Percentiles rank a stretch among this genome's conserved stretches.
Conservation (phyloP, 2,888 invertebrate genomes). For the Notocelia uddmanniana region DNA sequence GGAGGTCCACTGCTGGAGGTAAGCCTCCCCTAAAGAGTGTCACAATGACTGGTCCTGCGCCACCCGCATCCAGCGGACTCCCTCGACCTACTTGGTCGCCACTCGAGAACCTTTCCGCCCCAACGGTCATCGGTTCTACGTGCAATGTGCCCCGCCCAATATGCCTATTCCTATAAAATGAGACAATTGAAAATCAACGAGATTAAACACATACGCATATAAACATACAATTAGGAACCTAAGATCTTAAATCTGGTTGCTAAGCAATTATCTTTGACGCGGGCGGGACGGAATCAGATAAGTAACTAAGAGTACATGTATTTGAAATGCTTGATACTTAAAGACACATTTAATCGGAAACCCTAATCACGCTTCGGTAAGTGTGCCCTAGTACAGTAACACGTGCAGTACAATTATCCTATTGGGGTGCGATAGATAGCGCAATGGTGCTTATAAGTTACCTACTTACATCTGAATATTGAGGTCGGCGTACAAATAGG, state of each 20-base stretch:
- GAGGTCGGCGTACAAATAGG: constrained; percentile 73
- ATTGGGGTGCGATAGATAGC: constrained; percentile 27
- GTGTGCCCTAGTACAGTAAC: constrained; percentile 17
- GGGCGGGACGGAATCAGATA: neutral
- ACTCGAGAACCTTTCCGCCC: no score
- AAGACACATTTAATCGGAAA: constrained; percentile 7
- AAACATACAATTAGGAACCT: no score
- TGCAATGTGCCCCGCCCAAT: no score
- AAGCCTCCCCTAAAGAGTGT: no score
- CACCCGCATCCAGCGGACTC: no score
- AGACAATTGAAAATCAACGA: no score
- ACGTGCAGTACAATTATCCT: constrained; percentile 40
- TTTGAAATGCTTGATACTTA: neutral
- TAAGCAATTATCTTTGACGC: neutral
- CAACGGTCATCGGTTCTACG: no score
- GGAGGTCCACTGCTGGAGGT: no score
- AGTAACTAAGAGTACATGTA: neutral
- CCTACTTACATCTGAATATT: constrained; percentile 60
- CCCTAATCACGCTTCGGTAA: constrained; percentile 27
- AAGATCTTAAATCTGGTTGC: neutral
- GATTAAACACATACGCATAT: neutral
- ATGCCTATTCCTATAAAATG: no score
- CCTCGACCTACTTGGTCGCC: no score
- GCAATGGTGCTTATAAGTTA: constrained; percentile 48
- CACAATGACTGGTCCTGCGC: no score